Conservation (phyloP, 1,140 invertebrate genomes). For the Metopolophium dirhodum region DNA sequence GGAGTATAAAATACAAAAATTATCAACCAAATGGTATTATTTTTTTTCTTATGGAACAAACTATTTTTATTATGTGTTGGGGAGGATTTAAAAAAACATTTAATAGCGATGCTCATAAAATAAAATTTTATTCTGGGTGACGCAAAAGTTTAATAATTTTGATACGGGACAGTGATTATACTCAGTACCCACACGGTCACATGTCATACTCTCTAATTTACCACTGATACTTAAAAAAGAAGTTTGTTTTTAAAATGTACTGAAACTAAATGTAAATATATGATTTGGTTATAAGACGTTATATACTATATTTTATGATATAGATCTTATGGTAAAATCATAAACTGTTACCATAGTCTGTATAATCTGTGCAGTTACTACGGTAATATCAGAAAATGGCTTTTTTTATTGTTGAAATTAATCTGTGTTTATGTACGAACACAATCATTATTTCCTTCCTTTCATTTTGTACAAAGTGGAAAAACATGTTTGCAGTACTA, state of each 20-base stretch:
- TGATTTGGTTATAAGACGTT: neutral
- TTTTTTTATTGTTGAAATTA: constrained; percentile 6
- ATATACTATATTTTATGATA: neutral
- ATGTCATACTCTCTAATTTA: neutral
- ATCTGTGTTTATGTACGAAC: neutral
- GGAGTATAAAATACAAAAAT: neutral
- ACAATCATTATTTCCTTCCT: neutral
- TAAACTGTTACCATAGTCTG: neutral
- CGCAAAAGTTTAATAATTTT: neutral
- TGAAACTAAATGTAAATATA: neutral
- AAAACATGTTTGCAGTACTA: neutral
- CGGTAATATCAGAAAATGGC: neutral
- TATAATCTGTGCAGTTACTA: neutral
- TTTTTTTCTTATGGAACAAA: neutral
- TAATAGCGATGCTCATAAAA: neutral
- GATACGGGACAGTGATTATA: neutral
- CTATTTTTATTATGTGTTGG: neutral
- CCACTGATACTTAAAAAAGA: neutral
- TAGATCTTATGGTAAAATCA: neutral
- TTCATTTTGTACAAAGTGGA: neutral
- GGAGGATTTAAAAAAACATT: neutral
- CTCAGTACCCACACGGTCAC: neutral
- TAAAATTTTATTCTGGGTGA: neutral
- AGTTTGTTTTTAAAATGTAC: neutral
- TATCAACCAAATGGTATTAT: neutral